These are phyloP conservation scores for Drosophila pallidifrons DNA, from an alignment of 1,140 invertebrate species.

Conservation along the genomic window DNA sequence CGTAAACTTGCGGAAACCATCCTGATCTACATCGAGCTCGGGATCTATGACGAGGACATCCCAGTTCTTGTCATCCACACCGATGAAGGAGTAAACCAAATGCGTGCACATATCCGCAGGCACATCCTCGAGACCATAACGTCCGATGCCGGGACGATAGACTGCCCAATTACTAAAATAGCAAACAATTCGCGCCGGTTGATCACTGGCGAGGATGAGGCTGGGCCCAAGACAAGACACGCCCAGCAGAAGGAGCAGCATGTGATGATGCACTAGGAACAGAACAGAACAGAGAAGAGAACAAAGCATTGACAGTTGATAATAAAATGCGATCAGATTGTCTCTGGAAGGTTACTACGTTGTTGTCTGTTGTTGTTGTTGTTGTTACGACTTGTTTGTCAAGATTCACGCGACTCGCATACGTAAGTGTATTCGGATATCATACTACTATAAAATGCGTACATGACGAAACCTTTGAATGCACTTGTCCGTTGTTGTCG, in stretches of 20 bases:
- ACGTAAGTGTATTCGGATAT: conserved; percentile 34
- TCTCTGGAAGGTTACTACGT: conserved; percentile 25
- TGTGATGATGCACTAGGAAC: conserved; percentile 45
- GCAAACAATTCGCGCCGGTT: conserved; percentile 89
- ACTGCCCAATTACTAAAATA: conserved; percentile 97
- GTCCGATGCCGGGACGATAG: conserved; percentile 92
- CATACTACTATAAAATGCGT: background rate
- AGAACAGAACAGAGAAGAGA: conserved; percentile 6
- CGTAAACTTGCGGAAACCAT: conserved; percentile 94
- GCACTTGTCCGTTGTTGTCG: conserved; percentile 19
- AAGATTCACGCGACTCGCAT: conserved; percentile 61
- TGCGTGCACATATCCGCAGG: conserved; percentile 94
- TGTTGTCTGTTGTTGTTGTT: background rate
- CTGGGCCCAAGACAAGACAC: conserved; percentile 36
- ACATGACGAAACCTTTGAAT: conserved; percentile 33
- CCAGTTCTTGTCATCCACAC: conserved; percentile 92
- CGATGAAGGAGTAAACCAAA: conserved; percentile 95
- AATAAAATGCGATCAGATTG: conserved; percentile 1
- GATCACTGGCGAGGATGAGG: conserved; percentile 40
- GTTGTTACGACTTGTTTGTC: conserved; percentile 59
- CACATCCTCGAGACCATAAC: conserved; percentile 93
- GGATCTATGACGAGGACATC: conserved; percentile 92
- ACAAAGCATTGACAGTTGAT: conserved; percentile 12
- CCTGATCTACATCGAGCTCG: conserved; percentile 91
- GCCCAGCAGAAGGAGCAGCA: conserved; percentile 47